Conservation (phyloP, 2,797 vertebrate species). For the Crypturellus tataupa region DNA sequence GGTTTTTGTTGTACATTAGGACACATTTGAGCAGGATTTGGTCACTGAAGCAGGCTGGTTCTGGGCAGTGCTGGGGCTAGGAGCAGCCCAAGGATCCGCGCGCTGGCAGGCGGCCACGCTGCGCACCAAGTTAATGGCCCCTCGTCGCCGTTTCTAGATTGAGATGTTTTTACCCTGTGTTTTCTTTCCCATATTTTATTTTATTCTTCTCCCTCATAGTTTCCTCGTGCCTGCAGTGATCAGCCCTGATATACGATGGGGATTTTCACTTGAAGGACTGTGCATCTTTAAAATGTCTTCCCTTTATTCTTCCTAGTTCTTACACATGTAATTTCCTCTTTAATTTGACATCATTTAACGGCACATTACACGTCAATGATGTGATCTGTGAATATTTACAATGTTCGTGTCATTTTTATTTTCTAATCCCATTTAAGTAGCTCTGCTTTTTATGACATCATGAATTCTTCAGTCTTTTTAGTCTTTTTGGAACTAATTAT, state of each 20-base stretch:
- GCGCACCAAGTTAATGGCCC: slow-evolving; percentile 49
- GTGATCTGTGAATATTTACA: slow-evolving; percentile 88
- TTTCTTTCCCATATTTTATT: slow-evolving; percentile 79
- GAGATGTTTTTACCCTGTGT: slow-evolving; percentile 78
- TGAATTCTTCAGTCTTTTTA: slow-evolving; percentile 86
- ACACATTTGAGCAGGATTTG: not conserved
- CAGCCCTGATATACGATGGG: slow-evolving; percentile 77
- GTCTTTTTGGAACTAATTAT: slow-evolving; percentile 87
- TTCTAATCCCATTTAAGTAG: slow-evolving; percentile 86
- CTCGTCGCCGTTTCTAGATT: slow-evolving; percentile 46
- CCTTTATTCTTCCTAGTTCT: slow-evolving; percentile 83
- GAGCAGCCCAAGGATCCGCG: slow-evolving; percentile 11
- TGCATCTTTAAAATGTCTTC: slow-evolving; percentile 86
- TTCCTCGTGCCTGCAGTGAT: slow-evolving; percentile 65
- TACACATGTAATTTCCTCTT: slow-evolving; percentile 87
- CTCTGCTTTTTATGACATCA: slow-evolving; percentile 87
- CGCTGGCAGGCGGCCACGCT: not conserved
- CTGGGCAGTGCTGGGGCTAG: not conserved
- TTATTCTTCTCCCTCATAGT: slow-evolving; percentile 72
- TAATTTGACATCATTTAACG: slow-evolving; percentile 89
- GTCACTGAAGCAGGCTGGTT: not conserved
- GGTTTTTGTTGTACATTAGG: not conserved
- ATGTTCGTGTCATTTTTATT: slow-evolving; percentile 88
- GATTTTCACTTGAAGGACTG: slow-evolving; percentile 81
- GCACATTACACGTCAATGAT: slow-evolving; percentile 87